These are phyloP conservation scores for Megaptera novaeangliae DNA, from an alignment of 2,113 vertebrate genomes.

Conservation along the genomic window DNA sequence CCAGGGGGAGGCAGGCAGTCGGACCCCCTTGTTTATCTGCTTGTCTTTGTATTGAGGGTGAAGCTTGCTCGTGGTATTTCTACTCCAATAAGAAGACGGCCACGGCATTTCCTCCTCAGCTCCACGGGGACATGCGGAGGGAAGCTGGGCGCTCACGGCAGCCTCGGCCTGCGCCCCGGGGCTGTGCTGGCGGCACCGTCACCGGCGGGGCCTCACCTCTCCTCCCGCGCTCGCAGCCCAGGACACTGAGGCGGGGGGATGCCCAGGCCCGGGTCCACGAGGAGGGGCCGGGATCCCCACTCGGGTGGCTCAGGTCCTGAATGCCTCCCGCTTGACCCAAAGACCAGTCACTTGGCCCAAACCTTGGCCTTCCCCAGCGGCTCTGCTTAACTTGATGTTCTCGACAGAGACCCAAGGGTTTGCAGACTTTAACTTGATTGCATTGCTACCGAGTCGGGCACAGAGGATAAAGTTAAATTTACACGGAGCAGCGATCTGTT, in stretches of 20 bases:
- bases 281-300: background rate
- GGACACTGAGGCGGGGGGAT: background rate
- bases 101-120: background rate
- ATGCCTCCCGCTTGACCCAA: background rate
- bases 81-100: background rate
- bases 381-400: background rate
- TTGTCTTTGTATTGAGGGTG: background rate
- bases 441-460: background rate
- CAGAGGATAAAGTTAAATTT: background rate
- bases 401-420: rapidly evolving
- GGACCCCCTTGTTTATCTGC: background rate
- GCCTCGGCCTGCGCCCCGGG: background rate
- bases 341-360: background rate
- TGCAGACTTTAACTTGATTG: background rate
- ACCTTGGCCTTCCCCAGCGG: background rate
- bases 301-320: background rate
- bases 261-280: rapidly evolving
- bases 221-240: rapidly evolving
- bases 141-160: background rate
- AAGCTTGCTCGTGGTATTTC: background rate
- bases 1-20: background rate
- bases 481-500: background rate
- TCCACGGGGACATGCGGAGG: background rate
- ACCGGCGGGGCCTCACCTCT: background rate
- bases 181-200: background rate